phyloP scores from a whole-genome alignment of 2,888 invertebrate genomes.

The Pimpla rufipes region DNA sequence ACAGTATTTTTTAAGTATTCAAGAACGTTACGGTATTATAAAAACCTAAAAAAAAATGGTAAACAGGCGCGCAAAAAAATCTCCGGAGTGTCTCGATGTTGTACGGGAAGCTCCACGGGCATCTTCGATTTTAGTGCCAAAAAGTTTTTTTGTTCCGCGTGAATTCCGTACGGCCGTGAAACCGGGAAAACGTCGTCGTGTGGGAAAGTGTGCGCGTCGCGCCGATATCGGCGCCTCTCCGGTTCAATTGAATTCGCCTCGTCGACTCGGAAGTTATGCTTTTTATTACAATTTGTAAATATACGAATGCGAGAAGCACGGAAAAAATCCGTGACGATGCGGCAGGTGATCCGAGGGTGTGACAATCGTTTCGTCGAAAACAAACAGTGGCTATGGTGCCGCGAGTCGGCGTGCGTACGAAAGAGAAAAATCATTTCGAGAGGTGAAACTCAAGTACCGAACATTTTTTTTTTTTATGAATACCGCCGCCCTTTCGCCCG shows the following conservation, averaged over 20 bases:
- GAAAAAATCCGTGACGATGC: constrained; percentile 29
- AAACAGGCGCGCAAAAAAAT: background rate
- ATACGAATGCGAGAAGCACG: constrained; percentile 54
- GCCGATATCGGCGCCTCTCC: constrained; percentile 1
- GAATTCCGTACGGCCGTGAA: constrained; percentile 18
- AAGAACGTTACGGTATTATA: background rate
- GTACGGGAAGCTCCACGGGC: background rate
- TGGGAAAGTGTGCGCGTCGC: constrained; percentile 7
- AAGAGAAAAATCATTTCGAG: constrained; percentile 8
- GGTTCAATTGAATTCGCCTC: constrained; percentile 42
- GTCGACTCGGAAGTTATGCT: constrained; percentile 57
- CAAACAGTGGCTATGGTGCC: constrained; percentile 11
- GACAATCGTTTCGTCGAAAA: constrained; percentile 35
- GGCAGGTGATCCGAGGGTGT: constrained; percentile 27
- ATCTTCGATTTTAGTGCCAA: constrained; percentile 36
- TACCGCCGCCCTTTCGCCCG: background rate
- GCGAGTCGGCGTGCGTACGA: constrained; percentile 33
- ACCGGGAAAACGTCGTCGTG: constrained; percentile 15
- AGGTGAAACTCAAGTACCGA: constrained; percentile 31
- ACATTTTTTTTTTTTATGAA: constrained; percentile 39
- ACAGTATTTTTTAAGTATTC: background rate
- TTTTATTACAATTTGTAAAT: constrained; percentile 67
- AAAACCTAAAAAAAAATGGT: background rate
- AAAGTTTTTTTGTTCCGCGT: constrained; percentile 39
- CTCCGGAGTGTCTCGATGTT: background rate